Evolutionary conservation across 2,888 invertebrate species (phyloP), one percentile per base, ranked within the genome.

Genomic region (Macrosoma leucophasiata): DNA sequence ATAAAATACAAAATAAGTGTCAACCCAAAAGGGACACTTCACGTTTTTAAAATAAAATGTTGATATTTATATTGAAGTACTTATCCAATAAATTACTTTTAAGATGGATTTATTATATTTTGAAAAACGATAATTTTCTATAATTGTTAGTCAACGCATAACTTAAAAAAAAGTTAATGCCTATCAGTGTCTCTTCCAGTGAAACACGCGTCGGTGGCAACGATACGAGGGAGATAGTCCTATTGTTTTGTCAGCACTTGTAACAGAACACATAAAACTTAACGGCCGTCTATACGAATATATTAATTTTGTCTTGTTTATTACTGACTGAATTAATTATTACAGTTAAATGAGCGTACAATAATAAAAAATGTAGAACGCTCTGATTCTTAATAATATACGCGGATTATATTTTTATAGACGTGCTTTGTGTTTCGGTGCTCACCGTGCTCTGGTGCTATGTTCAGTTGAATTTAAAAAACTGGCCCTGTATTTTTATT

Each of bases 301-400:
- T 66, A 69, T 69, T 65, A 63, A 69, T 63, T 64, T 61, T 53
- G 57, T 65, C 56, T 61, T 63, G 72, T 77, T 75, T 72, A 75
- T 69, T 62, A 64, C 65, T 53, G 55, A 46, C 62, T 55, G 67
- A 66, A 74, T 75, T 73, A 75, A 78, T 78, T 78, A 77, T 65
- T 64, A 69, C 70, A 61, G 68, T 76, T 73, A 75, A 74, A 75
- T 71, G 68, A 69, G 63, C 69, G 67, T 59, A 56, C 51, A 53
- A 62, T 64, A 64, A 68, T 73, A 50, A 76, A 73, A 73, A 74
- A 65, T 66, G 65, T 72, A 52, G 65, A 68, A 61, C 62, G 68
- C 56, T 62, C 63, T 53, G 63, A 53, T 63, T 68, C 58, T 59
- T 58, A 58, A 49, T 45, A 46, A 46, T 45, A 41, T 38, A 32